Evolutionary conservation across 2,888 invertebrate species (phyloP).

Genomic region (Pristionchus exspectatus): DNA sequence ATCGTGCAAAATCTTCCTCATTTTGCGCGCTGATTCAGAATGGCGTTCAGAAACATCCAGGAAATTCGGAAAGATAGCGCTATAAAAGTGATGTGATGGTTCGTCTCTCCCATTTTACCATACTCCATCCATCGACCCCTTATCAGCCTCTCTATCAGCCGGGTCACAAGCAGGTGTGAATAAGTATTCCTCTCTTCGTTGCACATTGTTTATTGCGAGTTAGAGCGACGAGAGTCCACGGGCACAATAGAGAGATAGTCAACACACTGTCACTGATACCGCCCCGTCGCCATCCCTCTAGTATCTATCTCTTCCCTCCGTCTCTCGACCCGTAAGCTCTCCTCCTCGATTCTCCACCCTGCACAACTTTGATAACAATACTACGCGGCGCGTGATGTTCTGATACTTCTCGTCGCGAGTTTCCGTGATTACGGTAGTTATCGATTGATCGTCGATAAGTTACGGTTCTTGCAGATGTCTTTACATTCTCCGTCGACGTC

Average conservation of each 20-base stretch:
- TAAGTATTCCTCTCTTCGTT: background rate
- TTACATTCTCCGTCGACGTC: slow-evolving; percentile 31
- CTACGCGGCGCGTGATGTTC: slow-evolving; percentile 20
- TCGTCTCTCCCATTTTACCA: background rate
- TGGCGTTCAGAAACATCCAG: background rate
- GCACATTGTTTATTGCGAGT: background rate
- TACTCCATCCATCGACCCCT: background rate
- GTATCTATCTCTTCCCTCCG: slow-evolving; percentile 9
- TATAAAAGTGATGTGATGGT: background rate
- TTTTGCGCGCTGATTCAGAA: background rate
- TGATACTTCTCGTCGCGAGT: background rate
- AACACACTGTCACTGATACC: slow-evolving; percentile 14
- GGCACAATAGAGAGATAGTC: background rate
- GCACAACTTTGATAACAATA: slow-evolving; percentile 17
- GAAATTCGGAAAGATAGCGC: background rate
- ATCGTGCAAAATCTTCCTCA: background rate
- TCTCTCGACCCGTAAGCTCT: slow-evolving; percentile 38
- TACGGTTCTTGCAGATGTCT: slow-evolving; percentile 30
- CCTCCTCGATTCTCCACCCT: background rate
- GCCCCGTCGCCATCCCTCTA: background rate
- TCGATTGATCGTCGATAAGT: no score
- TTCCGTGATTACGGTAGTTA: background rate
- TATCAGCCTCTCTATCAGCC: background rate
- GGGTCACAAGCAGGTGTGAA: slow-evolving; percentile 18
- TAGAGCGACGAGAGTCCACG: background rate